Percentiles rank a stretch among this genome's conserved stretches.
Conservation (phyloP, 2,113 vertebrate genomes). For the Colaptes auratus region DNA sequence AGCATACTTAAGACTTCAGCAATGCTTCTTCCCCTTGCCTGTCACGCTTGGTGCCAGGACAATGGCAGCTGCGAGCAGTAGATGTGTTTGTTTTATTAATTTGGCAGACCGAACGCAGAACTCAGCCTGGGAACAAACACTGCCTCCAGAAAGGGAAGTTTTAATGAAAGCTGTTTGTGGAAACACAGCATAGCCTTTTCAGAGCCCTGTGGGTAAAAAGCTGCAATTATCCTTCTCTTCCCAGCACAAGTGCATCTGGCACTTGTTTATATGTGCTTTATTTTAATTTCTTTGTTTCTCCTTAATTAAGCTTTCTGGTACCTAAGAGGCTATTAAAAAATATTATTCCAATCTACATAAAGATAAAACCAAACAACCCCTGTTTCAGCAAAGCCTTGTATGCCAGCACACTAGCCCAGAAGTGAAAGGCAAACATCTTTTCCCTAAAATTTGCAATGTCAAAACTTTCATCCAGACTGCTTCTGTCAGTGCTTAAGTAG, state of each 20-base stretch:
- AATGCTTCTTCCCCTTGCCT: neutral
- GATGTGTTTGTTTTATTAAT: neutral
- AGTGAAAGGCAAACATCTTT: neutral
- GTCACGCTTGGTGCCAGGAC: neutral
- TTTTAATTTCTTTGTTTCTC: neutral
- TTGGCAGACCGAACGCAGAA: neutral
- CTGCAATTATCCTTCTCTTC: neutral
- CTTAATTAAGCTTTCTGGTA: neutral
- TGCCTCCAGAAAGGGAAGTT: neutral
- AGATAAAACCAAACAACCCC: neutral
- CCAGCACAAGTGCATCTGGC: neutral
- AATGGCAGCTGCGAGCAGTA: neutral
- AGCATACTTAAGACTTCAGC: neutral
- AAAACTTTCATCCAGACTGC: neutral
- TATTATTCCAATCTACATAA: neutral
- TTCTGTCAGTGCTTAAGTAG: neutral
- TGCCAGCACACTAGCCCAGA: neutral
- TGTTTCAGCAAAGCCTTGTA: neutral
- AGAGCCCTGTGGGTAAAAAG: neutral
- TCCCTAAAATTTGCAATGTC: neutral
- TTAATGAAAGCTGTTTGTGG: neutral
- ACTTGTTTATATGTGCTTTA: neutral
- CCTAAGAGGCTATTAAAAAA: neutral
- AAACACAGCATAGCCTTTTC: neutral
- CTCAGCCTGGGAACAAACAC: neutral